Evolutionary conservation across 2,888 invertebrate genomes (phyloP), one percentile per base, ranked within the genome.

Genomic region (Cepaea hortensis): DNA sequence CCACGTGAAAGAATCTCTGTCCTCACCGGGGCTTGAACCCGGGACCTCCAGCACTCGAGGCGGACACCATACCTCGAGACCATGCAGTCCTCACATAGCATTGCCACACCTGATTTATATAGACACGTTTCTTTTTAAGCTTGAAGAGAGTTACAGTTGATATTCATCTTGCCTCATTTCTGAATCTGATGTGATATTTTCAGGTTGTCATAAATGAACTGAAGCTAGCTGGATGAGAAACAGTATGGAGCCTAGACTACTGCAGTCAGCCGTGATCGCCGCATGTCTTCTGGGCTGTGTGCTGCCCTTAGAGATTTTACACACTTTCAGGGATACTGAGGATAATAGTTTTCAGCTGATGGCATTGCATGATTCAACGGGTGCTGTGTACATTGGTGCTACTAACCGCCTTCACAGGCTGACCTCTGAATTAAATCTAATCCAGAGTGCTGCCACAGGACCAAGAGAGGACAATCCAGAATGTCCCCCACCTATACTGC

Each of bases 371-470:
- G 97, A 97, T 94, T 97, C 97, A 95, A 98, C 98, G 80, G 98
- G 98, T 88, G 96, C 97, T 89, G 97, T 97, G 50, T 97, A 96
- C 95, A 96, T 98, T 89, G 98, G 98, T 90, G 98, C 97, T 88
- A 97, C 98, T 90, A 98, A 98, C 95, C 96, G 96, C 89, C 96
- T 99, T 89, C 98, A 97, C 95, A 98, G 98, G 95, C 96, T 99
- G 77, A 97, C 97, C 73, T 97, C 97, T 81, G 97, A 98, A 92
- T 95, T 99, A 91, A 96, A 97, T 91, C 95, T 97, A 90, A 96
- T 97, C 85, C 97, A 97, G 94, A 96, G 90, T 77, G 92, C 93
- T 5, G 97, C 96, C 15, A 92, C 92, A 0, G 94, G 94, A 13
- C 94, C 93, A 23, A 88, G 97, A 94, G 96, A 97, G 94, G 98